Evolutionary conservation across 2,797 vertebrate species (phyloP), one percentile per base, ranked within the genome.

Genomic region (Myotis daubentonii): DNA sequence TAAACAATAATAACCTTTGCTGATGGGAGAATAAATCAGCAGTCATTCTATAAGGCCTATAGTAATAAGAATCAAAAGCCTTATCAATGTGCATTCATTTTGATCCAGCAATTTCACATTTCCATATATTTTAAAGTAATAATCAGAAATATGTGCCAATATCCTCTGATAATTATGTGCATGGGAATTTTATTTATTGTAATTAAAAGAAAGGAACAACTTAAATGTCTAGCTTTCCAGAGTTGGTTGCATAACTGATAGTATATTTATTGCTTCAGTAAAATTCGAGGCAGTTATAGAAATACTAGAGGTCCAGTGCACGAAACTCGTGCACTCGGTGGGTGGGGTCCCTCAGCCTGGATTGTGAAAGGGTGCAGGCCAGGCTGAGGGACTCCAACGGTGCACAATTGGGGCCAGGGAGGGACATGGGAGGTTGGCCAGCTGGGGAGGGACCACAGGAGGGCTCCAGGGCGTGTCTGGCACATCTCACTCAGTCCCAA

Each of bases 141-240:
- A 65, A 91, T 84, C 41, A 60, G 53, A 87, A 82, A 60, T 41
- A 38, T 38, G 60, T 81, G 8, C 53, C 53, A 53, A 60, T 93
- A 49, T 66, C n/a, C 80, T 8, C 89, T 92, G 76, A 79, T 78
- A 71, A 76, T 57, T 92, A 87, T 66, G 19, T 90, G 28, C 57
- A 60, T 11, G 25, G 80, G 47, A 49, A 36, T 80, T 89, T 71
- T 85, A 72, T 65, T 66, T 93, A 53, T 41, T 93, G 44, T 5
- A 23, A 10, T 79, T 55, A 55, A 93, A 79, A 82, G n/a, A 28
- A 93, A 82, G 25, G 91, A 82, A 86, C n/a, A 72, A 79, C 20
- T 72, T 47, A 71, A 49, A 71, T 74, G 30, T 44, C 53, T 76
- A 53, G 22, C 92, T 94, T 55, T 81, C 55, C 19, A 33, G 36